Evolutionary conservation across 1,140 invertebrate species (phyloP), one percentile per base, ranked within the genome.

Genomic region (Musca vetustissima): DNA sequence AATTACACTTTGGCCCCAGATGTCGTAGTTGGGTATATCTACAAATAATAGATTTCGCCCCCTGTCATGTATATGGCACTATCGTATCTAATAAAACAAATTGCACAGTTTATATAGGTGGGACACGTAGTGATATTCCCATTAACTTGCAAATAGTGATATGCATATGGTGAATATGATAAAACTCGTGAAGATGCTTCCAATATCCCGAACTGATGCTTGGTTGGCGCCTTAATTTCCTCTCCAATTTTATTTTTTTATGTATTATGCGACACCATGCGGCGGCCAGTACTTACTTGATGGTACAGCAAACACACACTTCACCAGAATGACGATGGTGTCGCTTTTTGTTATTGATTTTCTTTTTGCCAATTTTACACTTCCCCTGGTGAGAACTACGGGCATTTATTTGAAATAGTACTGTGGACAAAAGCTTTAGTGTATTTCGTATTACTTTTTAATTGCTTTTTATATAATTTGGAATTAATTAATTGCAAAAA

Each of bases 161-260:
- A n/a, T n/a, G n/a, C n/a, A n/a, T n/a, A n/a, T n/a, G n/a, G n/a
- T n/a, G n/a, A n/a, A n/a, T n/a, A n/a, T n/a, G n/a, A n/a, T n/a
- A n/a, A n/a, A n/a, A n/a, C n/a, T n/a, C n/a, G n/a, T n/a, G n/a
- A n/a, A n/a, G n/a, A n/a, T n/a, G n/a, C n/a, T n/a, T n/a, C n/a
- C n/a, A n/a, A n/a, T n/a, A n/a, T n/a, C n/a, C n/a, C n/a, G n/a
- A 28, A 28, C 28, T 28, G 8, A 28, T 28, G 28, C 36, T 2
- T 43, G 6, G 13, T 43, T 43, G 6, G 36, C 36, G 36, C 36
- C 36, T 11, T 9, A 8, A 8, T 43, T 43, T 43, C 11, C 36
- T 11, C n/a, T n/a, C n/a, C n/a, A n/a, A n/a, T 11, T 8, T 66
- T 86, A 86, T 8, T 83, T 83, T 24, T 85, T 11, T 43, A 9